Evolutionary conservation across 2,888 invertebrate species (phyloP).

Genomic region (Ormyrus nitidulus): DNA sequence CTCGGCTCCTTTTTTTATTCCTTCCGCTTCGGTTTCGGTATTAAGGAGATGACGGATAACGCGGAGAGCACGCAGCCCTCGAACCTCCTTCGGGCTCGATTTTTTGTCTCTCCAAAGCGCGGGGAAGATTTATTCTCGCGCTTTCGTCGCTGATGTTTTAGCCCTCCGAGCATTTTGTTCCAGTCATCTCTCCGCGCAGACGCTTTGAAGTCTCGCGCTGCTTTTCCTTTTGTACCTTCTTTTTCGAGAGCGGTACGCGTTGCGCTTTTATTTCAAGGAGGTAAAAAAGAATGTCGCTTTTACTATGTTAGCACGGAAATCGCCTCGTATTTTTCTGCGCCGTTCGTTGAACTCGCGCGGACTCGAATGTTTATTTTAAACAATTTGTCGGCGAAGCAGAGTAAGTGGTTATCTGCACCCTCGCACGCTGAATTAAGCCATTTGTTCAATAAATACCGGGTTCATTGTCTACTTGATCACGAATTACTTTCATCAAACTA

Average conservation of each 20-base stretch:
- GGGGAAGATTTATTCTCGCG: conserved; percentile 51
- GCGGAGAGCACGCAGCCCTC: conserved; percentile 29
- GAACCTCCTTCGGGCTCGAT: conserved; percentile 17
- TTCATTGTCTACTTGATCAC: conserved; percentile 25
- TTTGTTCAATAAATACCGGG: conserved; percentile 41
- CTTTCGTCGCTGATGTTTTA: conserved; percentile 53
- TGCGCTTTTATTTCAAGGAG: conserved; percentile 4
- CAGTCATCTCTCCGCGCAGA: conserved; percentile 27
- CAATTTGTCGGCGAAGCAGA: conserved; percentile 4
- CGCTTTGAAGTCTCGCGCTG: conserved; percentile 32
- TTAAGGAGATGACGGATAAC: conserved; percentile 40
- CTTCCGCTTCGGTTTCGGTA: conserved; percentile 8
- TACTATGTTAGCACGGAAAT: neutral
- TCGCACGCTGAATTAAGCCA: conserved; percentile 26
- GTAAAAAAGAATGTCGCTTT: conserved; percentile 1
- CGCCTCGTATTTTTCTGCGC: neutral
- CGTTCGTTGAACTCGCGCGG: neutral
- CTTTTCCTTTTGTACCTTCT: neutral
- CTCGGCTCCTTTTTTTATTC: too few relatives aligned
- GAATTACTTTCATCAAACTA: conserved; percentile 45
- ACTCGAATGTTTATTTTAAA: neutral
- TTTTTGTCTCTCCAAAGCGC: conserved; percentile 44
- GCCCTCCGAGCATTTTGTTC: conserved; percentile 42
- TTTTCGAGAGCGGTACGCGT: neutral
- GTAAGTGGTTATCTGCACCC: neutral